These are phyloP conservation scores for Onychostruthus taczanowskii DNA, from an alignment of 2,113 vertebrate species.

Conservation along the genomic window DNA sequence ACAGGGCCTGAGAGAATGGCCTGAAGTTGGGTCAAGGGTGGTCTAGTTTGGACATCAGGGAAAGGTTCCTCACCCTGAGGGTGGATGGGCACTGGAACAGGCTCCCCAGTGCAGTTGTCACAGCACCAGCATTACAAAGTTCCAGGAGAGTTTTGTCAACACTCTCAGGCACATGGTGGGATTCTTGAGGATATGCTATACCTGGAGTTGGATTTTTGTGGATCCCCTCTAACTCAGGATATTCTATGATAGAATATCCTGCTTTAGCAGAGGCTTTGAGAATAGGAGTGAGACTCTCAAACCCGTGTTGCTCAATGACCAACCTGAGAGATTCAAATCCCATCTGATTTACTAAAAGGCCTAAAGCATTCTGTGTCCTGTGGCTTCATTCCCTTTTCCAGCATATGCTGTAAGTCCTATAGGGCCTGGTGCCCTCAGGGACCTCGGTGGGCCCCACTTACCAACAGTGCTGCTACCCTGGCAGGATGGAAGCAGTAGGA, in stretches of 20 bases:
- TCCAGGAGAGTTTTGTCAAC: background rate
- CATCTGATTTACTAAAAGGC: background rate
- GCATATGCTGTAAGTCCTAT: rapidly evolving
- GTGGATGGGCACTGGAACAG: background rate
- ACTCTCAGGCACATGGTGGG: background rate
- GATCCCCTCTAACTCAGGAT: background rate
- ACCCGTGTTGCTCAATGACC: background rate
- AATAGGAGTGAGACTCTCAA: background rate
- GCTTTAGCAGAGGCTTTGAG: background rate
- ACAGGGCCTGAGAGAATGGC: background rate
- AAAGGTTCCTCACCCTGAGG: background rate
- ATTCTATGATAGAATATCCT: background rate
- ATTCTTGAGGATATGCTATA: background rate
- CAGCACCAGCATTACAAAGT: background rate
- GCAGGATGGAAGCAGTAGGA: background rate
- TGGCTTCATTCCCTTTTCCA: background rate
- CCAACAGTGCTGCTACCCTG: rapidly evolving
- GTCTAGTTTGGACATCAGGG: background rate
- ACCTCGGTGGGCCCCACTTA: rapidly evolving
- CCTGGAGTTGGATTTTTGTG: background rate
- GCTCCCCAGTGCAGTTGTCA: background rate
- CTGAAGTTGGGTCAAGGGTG: background rate
- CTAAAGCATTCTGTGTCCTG: background rate
- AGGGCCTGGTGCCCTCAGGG: background rate
- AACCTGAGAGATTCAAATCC: background rate